A percentile compares a stretch with the other conserved stretches of the same genome.
These are phyloP conservation scores for Tenthredo notha DNA, from an alignment of 2,888 invertebrate genomes.

Conservation along the genomic window DNA sequence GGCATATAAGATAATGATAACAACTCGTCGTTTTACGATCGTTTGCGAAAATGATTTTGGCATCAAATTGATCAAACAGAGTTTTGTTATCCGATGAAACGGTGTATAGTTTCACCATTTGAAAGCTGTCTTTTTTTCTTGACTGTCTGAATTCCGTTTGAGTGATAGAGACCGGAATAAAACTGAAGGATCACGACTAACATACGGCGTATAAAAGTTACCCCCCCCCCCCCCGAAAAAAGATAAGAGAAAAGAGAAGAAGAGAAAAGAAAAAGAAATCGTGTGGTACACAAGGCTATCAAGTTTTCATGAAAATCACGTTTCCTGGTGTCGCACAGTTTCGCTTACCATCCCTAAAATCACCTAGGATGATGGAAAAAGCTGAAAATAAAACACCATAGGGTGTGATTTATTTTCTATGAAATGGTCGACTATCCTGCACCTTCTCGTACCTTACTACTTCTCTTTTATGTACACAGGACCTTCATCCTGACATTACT, in stretches of 20 bases:
- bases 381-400: neutral
- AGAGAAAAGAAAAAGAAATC: neutral
- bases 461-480: neutral
- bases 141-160: neutral
- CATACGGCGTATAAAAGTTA: neutral
- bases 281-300: neutral
- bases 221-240: neutral
- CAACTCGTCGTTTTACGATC: neutral
- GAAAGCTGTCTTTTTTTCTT: neutral
- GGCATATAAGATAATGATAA: neutral
- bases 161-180: neutral
- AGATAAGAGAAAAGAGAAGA: neutral
- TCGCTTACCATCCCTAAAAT: neutral
- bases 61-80: constrained; percentile 12
- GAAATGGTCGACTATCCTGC: neutral
- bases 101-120: neutral
- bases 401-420: neutral
- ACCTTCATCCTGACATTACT: constrained; percentile 11
- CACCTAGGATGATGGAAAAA: neutral
- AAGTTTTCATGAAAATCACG: constrained; percentile 12
- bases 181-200: neutral
- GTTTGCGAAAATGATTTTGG: neutral
- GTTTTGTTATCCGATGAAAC: neutral
- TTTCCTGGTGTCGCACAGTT: neutral
- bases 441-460: neutral